phyloP scores from a whole-genome alignment of 2,113 vertebrate genomes.

The Furnarius figulus region DNA sequence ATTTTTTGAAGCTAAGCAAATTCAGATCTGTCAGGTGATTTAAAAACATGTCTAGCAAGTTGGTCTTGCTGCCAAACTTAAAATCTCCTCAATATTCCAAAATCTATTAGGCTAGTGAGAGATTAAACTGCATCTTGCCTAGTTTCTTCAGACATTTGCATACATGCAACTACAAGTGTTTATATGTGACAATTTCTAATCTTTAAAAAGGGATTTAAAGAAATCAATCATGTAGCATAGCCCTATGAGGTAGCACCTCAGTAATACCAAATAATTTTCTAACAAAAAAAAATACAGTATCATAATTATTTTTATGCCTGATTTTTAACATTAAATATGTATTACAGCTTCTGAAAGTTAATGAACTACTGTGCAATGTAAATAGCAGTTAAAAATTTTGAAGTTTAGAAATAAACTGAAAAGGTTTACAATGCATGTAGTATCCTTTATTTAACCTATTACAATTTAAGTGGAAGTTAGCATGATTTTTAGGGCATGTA shows the following conservation, averaged over 20 bases:
- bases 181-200: constrained; percentile 10
- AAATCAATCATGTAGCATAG: not conserved
- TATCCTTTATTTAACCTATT: not conserved
- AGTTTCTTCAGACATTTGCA: constrained; percentile 22
- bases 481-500: not conserved
- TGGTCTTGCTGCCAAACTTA: constrained; percentile 49
- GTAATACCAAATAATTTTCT: not conserved
- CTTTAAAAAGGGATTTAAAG: constrained; percentile 24
- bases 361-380: not conserved
- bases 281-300: not conserved
- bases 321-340: not conserved
- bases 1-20: constrained; percentile 51
- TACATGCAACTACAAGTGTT: not conserved
- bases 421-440: not conserved
- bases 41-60: constrained; percentile 41
- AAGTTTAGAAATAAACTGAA: not conserved
- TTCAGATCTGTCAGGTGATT: constrained; percentile 36
- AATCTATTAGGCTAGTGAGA: constrained; percentile 28
- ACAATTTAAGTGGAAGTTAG: not conserved
- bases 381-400: not conserved
- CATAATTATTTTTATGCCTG: not conserved
- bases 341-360: not conserved
- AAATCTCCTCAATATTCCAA: constrained; percentile 45
- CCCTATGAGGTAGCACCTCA: not conserved
- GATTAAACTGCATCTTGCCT: constrained; percentile 31